Conservation (phyloP, 2,113 vertebrate genomes). For the Antigone vipio region DNA sequence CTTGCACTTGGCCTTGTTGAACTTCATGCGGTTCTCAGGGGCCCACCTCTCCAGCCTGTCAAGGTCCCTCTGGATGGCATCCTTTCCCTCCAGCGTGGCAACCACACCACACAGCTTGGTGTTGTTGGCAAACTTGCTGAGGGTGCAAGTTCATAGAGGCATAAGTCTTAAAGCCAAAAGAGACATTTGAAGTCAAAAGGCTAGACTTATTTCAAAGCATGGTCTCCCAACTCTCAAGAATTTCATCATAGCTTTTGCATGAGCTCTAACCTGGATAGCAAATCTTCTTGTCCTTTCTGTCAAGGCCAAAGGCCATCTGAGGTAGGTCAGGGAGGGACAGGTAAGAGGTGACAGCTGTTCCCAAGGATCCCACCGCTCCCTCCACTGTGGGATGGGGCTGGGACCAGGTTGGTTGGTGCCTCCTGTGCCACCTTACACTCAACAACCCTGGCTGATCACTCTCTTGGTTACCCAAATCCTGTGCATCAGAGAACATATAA, state of each 20-base stretch:
- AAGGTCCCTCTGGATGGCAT: too few species aligned
- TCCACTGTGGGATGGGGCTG: not conserved
- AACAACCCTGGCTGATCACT: not conserved
- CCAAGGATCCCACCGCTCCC: not conserved
- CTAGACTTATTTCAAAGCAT: not conserved
- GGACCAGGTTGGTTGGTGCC: not conserved
- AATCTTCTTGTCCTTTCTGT: not conserved
- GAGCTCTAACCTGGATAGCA: not conserved
- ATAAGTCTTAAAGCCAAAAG: not conserved
- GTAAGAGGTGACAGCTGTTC: not conserved
- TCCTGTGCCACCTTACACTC: not conserved
- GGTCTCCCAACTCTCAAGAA: not conserved
- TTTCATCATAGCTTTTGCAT: not conserved
- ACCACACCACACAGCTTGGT: too few species aligned
- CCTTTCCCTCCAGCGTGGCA: too few species aligned
- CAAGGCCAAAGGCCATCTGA: accelerated
- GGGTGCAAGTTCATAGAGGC: not conserved
- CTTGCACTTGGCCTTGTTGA: too few species aligned
- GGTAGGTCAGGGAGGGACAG: not conserved
- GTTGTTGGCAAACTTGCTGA: too few species aligned
- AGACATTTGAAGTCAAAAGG: not conserved
- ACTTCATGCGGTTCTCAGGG: too few species aligned
- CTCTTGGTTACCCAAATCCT: not conserved
- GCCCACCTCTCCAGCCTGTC: too few species aligned
- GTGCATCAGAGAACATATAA: not conserved